Conservation (phyloP, 2,113 vertebrate genomes). For the Leucosticte australis region DNA sequence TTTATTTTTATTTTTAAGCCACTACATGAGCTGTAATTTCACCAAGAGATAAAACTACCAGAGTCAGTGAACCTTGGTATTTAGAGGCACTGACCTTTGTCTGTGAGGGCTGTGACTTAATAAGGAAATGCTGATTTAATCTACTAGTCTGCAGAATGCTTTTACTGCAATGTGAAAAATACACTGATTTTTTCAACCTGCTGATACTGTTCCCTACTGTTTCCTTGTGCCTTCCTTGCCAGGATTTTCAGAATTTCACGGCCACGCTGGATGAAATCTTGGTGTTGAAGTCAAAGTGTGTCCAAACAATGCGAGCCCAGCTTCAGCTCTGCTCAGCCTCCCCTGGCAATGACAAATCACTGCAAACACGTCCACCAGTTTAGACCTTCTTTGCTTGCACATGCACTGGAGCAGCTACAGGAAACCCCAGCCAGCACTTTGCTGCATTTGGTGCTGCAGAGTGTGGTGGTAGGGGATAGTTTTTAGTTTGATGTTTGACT, state of each 20-base stretch:
- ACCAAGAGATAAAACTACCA: neutral
- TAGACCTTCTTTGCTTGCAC: neutral
- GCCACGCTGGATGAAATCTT: constrained; percentile 81
- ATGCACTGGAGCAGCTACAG: neutral
- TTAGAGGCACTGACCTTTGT: neutral
- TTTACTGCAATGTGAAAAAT: neutral
- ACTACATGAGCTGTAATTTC: neutral
- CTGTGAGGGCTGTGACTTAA: neutral
- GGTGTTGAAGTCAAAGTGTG: constrained; percentile 77
- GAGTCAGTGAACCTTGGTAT: neutral
- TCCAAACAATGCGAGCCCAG: constrained; percentile 76
- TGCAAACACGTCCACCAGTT: neutral
- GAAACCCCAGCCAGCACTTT: neutral
- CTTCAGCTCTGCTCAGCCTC: constrained; percentile 72
- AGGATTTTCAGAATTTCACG: constrained; percentile 84
- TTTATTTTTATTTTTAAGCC: neutral
- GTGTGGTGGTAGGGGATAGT: neutral
- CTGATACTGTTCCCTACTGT: neutral
- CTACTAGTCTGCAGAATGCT: neutral
- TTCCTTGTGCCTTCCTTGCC: constrained; percentile 12
- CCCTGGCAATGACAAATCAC: neutral
- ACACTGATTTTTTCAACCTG: neutral
- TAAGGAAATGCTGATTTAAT: neutral
- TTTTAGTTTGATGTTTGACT: constrained; percentile 12
- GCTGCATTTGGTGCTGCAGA: neutral